Conservation (phyloP, 1,140 invertebrate species). For the Oncopodura yosiiana region DNA sequence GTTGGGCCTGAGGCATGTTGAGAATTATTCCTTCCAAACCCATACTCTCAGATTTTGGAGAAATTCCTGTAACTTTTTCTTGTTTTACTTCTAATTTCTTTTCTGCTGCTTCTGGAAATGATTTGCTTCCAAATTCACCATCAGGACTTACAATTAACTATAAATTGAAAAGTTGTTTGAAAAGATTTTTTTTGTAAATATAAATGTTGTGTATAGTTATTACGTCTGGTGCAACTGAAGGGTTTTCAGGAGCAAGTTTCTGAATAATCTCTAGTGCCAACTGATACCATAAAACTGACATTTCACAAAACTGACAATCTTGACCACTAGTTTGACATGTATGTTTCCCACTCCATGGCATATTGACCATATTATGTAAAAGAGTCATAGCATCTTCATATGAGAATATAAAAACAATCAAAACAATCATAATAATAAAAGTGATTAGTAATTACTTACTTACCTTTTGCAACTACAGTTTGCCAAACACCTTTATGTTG, state of each 20-base stretch:
- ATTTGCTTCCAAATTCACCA: constrained; percentile 33
- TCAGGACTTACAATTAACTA: constrained; percentile 33
- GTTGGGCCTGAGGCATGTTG: constrained; percentile 72
- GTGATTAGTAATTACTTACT: too few relatives aligned
- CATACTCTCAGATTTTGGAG: constrained; percentile 49
- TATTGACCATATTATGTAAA: constrained; percentile 69
- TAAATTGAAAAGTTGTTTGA: neutral
- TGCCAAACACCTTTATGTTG: constrained; percentile 70
- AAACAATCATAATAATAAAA: too few relatives aligned
- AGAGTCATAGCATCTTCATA: constrained; percentile 65
- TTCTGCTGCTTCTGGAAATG: constrained; percentile 28
- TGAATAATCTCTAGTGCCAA: constrained; percentile 66
- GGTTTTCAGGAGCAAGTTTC: constrained; percentile 63
- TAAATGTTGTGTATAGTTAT: constrained; percentile 37
- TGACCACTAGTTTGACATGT: constrained; percentile 48
- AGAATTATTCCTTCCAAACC: constrained; percentile 72
- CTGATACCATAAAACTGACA: constrained; percentile 87
- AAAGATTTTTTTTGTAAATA: neutral
- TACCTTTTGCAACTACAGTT: constrained; percentile 60
- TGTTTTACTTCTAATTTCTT: constrained; percentile 24
- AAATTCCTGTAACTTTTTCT: constrained; percentile 31
- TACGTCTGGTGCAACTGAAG: constrained; percentile 66
- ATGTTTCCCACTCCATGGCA: constrained; percentile 62
- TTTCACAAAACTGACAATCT: constrained; percentile 85
- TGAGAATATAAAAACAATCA: too few relatives aligned